Base-by-base conservation (phyloP, 2,888 invertebrate species). In the Andrena flavipes region DNA sequence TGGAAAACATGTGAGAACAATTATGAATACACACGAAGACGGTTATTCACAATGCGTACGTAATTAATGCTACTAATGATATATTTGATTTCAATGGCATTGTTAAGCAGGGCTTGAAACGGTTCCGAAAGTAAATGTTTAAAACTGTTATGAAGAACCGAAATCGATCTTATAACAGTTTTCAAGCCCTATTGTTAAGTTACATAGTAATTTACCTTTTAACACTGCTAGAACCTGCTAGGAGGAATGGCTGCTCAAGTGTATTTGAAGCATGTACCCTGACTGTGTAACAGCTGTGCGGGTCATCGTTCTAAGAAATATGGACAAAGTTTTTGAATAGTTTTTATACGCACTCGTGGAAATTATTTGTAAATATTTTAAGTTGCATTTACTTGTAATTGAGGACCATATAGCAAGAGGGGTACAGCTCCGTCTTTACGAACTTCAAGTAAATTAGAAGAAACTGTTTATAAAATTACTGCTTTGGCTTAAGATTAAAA, bases 271-370 rank as follows among this genome's bases (percentile, higher is more conserved):
- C 94, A 90, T 96, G 96, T 29, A 95, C 94, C 91, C 95, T 95
- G 7, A 96, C 96, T 49, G 97, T 88, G 92, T 97, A 97, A 89
- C 96, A 96, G 91, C 96, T 95, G 64, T 95, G 96, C 0, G 94
- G 94, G 87, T 95, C 95, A 88, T 95, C 96, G 65, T 96, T 94
- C 96, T 96, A 93, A 20, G 84, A 84, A 59, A 29, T 71, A 48
- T 59, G 56, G 35, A 67, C 29, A 64, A 70, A 60, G 13, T 26
- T 51, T 64, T 0, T 4, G 5, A 26, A 51, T 68, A 74, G 63
- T 51, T 70, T 29, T 74, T 33, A 4, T 26, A 56, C 7, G 48
- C 29, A 26, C 13, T n/a, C 5, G 10, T 2, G 48, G 4, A 26
- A 23, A 59, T 42, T 62, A 63, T 35, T 51, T 10, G 23, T 10